Conservation (phyloP, 2,888 invertebrate genomes). For the Mermis nigrescens region DNA sequence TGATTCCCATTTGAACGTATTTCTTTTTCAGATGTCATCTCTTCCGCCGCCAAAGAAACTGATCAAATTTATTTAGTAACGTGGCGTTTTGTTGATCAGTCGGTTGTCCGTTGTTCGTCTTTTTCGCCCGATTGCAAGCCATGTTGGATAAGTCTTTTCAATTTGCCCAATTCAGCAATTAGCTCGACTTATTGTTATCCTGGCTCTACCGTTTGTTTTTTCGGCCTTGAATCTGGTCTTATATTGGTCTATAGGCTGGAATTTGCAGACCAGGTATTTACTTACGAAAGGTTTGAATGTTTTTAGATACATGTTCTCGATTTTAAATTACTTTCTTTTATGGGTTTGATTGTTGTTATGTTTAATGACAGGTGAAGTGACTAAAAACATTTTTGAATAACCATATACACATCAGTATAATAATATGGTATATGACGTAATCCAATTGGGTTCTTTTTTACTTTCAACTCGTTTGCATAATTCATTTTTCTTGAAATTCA, state of each 20-base stretch:
- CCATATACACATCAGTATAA: too few species aligned
- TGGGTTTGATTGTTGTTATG: background rate
- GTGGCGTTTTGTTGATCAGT: constrained; percentile 12
- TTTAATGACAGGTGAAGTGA: too few species aligned
- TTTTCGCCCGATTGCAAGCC: constrained; percentile 1
- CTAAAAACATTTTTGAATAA: too few species aligned
- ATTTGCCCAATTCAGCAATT: constrained; percentile 14
- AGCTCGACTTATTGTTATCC: background rate
- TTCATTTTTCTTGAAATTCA: too few species aligned
- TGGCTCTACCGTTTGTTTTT: background rate
- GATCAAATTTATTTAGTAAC: constrained; percentile 5
- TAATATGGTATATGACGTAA: too few species aligned
- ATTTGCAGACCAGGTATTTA: background rate
- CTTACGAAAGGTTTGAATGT: background rate
- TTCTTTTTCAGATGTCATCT: background rate
- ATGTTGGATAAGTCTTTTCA: constrained; percentile 18
- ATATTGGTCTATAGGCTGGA: constrained; percentile 2
- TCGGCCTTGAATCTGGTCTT: background rate
- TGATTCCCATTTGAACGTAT: background rate
- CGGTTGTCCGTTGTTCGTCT: constrained; percentile 5
- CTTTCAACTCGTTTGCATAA: too few species aligned
- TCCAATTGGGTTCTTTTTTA: too few species aligned
- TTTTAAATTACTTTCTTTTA: background rate
- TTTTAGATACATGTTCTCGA: background rate
- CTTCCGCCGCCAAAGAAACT: background rate